phyloP scores from a whole-genome alignment of 2,797 vertebrate genomes.

The Lagothrix lagotricha region DNA sequence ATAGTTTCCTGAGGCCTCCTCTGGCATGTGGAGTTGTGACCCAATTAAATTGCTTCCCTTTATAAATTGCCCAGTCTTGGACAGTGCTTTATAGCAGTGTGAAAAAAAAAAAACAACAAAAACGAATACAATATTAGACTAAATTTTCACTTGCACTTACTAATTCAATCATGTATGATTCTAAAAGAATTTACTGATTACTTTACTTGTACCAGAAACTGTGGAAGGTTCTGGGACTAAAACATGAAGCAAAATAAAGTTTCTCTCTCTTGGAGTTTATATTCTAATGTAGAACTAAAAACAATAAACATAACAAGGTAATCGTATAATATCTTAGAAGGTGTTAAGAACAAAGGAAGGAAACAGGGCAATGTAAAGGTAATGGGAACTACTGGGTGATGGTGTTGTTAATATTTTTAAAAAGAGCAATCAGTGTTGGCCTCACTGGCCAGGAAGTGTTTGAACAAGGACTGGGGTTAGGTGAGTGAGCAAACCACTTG shows the following conservation, averaged over 20 bases:
- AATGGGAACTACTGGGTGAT: too few relatives aligned
- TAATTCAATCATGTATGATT: background rate
- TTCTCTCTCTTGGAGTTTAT: background rate
- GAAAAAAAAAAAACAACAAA: too few relatives aligned
- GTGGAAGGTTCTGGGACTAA: background rate
- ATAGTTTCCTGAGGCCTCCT: too few relatives aligned
- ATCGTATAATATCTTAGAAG: background rate
- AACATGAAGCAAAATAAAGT: background rate
- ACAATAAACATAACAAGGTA: background rate
- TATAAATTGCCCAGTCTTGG: too few relatives aligned
- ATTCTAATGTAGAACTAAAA: background rate
- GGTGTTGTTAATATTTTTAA: background rate
- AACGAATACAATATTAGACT: background rate
- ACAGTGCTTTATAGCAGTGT: too few relatives aligned
- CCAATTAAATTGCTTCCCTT: too few relatives aligned
- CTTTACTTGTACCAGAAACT: background rate
- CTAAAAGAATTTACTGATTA: background rate
- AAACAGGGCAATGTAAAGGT: background rate
- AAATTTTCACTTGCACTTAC: background rate
- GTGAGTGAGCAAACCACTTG: background rate
- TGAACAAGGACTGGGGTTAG: background rate
- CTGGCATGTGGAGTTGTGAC: too few relatives aligned
- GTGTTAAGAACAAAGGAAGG: background rate
- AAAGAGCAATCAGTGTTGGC: background rate
- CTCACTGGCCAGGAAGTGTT: background rate